Conservation (phyloP, 1,140 invertebrate species). For the Liolophura sinensis region DNA sequence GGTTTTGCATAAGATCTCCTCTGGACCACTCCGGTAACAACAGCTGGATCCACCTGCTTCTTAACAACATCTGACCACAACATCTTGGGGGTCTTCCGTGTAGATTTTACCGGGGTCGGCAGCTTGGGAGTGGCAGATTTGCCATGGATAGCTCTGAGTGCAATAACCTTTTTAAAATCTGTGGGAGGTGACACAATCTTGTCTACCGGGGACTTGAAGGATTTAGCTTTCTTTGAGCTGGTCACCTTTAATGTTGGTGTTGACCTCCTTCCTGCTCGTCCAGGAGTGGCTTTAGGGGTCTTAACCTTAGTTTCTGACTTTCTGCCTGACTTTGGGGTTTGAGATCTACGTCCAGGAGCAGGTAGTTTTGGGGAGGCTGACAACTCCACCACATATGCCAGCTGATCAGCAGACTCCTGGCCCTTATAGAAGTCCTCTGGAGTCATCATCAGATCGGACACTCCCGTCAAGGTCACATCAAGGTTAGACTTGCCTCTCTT, state of each 20-base stretch:
- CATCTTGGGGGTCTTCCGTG: conserved; percentile 15
- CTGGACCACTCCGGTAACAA: conserved; percentile 6
- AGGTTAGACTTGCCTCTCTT: neutral
- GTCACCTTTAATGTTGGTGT: conserved; percentile 16
- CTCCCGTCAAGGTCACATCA: too few species aligned
- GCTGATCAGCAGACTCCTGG: neutral
- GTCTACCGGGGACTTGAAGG: conserved; percentile 22
- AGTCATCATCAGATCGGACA: too few species aligned
- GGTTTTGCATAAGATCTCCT: conserved; percentile 12
- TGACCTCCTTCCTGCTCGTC: neutral
- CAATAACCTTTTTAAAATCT: conserved; percentile 42
- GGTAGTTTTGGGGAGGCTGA: conserved; percentile 1
- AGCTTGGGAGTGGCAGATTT: conserved; percentile 41
- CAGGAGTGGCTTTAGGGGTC: neutral
- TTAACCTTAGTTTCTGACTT: conserved; percentile 5
- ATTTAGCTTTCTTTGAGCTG: conserved; percentile 4
- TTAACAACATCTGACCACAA: conserved; percentile 48
- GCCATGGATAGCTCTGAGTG: conserved; percentile 43
- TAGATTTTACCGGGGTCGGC: conserved; percentile 3
- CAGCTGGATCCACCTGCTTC: conserved; percentile 19
- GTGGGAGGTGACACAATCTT: conserved; percentile 28
- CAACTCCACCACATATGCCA: neutral
- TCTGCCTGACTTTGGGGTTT: conserved; percentile 20
- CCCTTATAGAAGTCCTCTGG: too few species aligned
- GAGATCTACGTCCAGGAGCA: neutral